Evolutionary conservation across 2,797 vertebrate species (phyloP), one percentile per base, ranked within the genome.

Genomic region (Bradypus variegatus): DNA sequence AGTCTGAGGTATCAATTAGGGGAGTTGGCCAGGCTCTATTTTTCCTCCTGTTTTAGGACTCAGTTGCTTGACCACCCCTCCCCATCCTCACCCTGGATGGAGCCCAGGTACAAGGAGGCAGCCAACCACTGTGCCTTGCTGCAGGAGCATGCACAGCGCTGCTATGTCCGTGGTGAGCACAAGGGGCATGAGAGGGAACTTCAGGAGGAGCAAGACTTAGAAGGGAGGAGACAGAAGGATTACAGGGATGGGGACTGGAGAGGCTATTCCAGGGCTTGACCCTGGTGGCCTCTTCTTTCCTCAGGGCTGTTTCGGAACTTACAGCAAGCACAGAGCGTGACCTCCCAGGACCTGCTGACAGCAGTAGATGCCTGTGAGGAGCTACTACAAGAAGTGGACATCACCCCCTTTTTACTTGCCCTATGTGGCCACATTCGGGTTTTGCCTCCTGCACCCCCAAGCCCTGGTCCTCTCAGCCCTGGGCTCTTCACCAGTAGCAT

Each of bases 311-410:
- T 98, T 96, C 98, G 98, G 95, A 99, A 98, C 96, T 97, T 99
- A 94, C 99, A 99, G 97, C 98, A 99, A 96, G 98, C 98, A 1
- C 98, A 98, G 95, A 97, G 89, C 58, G 98, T 99, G 95, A 98
- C 97, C 91, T 98, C 98, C 33, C 98, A 98, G 96, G 99, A 99
- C 48, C 93, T 99, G 19, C 98, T 99, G 84, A 98, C 98, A 76
- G 98, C 99, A 18, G 98, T 99, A 97, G 99, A 99, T 96, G 99
- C 99, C 97, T 99, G 99, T 94, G 99, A 99, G 95, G 99, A 99
- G 92, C 98, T 99, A 5, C 97, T 99, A 18, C 99, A 99, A 95
- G 99, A 99, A 97, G 98, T 99, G 0, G 99, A 99, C 94, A 98
- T 99, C 97, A 99, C 98, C 27, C 96, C 98, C 87, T 99, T 99